Base-by-base conservation (phyloP, 2,888 invertebrate species). In the Carabus problematicus region DNA sequence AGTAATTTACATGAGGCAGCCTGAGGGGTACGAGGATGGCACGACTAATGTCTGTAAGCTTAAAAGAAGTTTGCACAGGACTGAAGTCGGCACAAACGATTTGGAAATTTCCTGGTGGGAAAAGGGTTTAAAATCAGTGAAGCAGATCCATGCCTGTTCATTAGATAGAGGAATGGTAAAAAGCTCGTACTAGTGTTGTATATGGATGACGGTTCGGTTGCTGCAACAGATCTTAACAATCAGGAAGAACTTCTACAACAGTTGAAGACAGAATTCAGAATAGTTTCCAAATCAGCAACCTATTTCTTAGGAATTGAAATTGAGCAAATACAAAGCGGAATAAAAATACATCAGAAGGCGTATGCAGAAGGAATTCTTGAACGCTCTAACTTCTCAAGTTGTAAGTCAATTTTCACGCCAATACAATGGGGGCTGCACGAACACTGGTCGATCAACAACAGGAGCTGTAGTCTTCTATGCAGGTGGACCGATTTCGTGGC, bases 1-100 rank as follows among this genome's bases (percentile, higher is more conserved):
- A 77, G 61, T 71, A 70, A 73, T 78, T 11, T 77, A 75, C 56
- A 77, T 78, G 77, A 69, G 72, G 39, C 76, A 77, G 40, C 79
- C 79, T 58, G 72, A 75, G 58, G 78, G 77, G 8, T 75, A 72
- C 59, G 60, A 71, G n/a, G 74, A 76, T 64, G 74, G 72, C 1
- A 12, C 45, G 14, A 45, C 2, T 12, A 45, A 12, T 12, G 45
- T 45, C 11, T 45, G 45, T 14, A 12, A 45, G 14, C 45, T 45
- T 7, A 19, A 73, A 73, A 3, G 59, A 58, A 6, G 42, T 62
- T 64, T 73, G 72, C 79, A 79, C 71, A n/a, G 79, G 79, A 3
- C 70, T 79, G 3, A 78, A 78, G 59, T 77, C 78, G 66, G 72
- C 75, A 79, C 69, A 56, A 71, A 18, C 70, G 71, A 11, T 75